Evolutionary conservation across 2,888 invertebrate genomes (phyloP).

Genomic region (Parnassius glacialis): DNA sequence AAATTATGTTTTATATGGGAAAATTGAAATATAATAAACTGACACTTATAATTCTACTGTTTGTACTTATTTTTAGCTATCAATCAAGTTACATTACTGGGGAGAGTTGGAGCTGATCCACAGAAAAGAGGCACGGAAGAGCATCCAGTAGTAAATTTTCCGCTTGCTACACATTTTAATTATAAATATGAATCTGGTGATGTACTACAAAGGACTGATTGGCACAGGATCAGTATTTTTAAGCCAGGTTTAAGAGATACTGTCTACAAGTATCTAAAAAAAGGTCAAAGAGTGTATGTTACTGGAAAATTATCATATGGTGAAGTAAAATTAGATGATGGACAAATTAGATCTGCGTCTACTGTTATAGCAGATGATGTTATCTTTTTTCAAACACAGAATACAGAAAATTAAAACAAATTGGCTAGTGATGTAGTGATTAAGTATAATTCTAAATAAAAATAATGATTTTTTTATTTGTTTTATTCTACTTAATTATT

Average conservation of each 20-base stretch:
- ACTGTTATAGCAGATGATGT: constrained; percentile 93
- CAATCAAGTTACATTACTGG: constrained; percentile 91
- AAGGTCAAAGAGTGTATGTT: constrained; percentile 92
- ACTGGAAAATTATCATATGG: constrained; percentile 92
- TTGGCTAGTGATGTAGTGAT: too few species aligned
- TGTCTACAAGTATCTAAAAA: constrained; percentile 89
- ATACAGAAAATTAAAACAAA: constrained; percentile 30
- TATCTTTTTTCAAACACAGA: constrained; percentile 85
- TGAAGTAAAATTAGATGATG: constrained; percentile 89
- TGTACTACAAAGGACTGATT: constrained; percentile 91
- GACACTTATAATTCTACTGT: too few species aligned
- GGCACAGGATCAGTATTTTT: constrained; percentile 95
- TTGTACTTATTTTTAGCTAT: constrained; percentile 69
- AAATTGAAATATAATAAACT: too few species aligned
- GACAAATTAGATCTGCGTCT: constrained; percentile 85
- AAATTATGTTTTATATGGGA: too few species aligned
- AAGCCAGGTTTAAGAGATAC: constrained; percentile 90
- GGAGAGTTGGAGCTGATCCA: constrained; percentile 94
- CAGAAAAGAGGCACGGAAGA: constrained; percentile 90
- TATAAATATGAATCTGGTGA: constrained; percentile 91
- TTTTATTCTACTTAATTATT: too few species aligned
- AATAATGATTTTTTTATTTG: too few species aligned
- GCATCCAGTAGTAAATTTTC: constrained; percentile 93
- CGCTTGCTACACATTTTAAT: constrained; percentile 93
- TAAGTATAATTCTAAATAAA: too few species aligned